A percentile compares a stretch with the other conserved stretches of the same genome.
Conservation (phyloP, 2,797 vertebrate genomes). For the Sebastes goodei region DNA sequence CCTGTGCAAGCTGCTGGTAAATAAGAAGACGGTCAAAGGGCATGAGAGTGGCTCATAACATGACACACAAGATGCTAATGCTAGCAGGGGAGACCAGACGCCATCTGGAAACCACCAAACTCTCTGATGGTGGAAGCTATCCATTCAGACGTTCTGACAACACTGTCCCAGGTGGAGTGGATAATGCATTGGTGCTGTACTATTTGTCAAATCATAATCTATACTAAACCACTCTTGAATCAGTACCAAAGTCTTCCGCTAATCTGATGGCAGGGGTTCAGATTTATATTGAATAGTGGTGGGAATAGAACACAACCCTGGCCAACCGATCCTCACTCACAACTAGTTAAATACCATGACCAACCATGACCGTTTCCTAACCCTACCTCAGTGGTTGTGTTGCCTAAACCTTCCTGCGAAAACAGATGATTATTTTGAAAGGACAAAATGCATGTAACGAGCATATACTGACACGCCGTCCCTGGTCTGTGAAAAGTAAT, state of each 20-base stretch:
- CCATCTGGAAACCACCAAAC: not conserved
- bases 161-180: not conserved
- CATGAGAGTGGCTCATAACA: not conserved
- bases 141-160: not conserved
- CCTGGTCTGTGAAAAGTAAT: too few relatives aligned
- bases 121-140: not conserved
- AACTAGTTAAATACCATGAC: too few relatives aligned
- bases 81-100: not conserved
- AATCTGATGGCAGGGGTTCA: not conserved
- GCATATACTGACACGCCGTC: too few relatives aligned
- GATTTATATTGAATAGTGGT: not conserved
- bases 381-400: too few relatives aligned
- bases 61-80: not conserved
- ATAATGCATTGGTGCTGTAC: not conserved
- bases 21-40: not conserved
- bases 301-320: not conserved
- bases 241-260: too few relatives aligned
- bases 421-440: too few relatives aligned
- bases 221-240: too few relatives aligned
- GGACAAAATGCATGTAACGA: too few relatives aligned
- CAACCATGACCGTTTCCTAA: too few relatives aligned
- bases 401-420: too few relatives aligned
- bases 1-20: not conserved
- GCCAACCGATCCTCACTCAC: too few relatives aligned
- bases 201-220: not conserved